Conservation (phyloP, 2,797 vertebrate species). For the Anniella stebbinsi region DNA sequence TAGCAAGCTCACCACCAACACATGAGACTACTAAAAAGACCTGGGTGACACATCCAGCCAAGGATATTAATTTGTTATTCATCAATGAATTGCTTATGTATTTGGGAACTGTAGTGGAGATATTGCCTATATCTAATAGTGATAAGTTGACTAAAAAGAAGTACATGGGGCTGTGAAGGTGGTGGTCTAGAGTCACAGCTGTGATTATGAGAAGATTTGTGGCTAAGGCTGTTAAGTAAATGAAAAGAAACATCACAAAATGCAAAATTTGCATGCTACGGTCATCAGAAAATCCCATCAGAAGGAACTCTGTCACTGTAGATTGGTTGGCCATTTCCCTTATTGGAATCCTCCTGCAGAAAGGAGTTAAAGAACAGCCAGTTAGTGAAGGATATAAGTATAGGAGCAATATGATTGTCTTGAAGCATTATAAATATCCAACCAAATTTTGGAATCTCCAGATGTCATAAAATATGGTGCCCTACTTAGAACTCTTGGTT, state of each 20-base stretch:
- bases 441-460: no score
- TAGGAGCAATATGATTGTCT: no score
- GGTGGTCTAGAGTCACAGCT: background rate
- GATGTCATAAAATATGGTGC: no score
- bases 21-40: background rate
- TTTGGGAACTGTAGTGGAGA: background rate
- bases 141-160: background rate
- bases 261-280: background rate
- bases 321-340: background rate
- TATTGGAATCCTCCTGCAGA: background rate
- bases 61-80: background rate
- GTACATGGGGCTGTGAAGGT: slow-evolving; percentile 17
- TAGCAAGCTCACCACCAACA: background rate
- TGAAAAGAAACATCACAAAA: slow-evolving; percentile 4
- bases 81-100: background rate
- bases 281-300: slow-evolving; percentile 10
- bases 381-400: no score
- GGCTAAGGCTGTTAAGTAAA: background rate
- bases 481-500: no score
- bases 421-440: no score
- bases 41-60: slow-evolving; percentile 1
- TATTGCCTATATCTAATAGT: background rate
- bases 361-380: background rate
- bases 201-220: background rate
- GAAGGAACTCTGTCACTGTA: background rate